phyloP scores from a whole-genome alignment of 2,888 invertebrate genomes.

The Laspeyria flexula region DNA sequence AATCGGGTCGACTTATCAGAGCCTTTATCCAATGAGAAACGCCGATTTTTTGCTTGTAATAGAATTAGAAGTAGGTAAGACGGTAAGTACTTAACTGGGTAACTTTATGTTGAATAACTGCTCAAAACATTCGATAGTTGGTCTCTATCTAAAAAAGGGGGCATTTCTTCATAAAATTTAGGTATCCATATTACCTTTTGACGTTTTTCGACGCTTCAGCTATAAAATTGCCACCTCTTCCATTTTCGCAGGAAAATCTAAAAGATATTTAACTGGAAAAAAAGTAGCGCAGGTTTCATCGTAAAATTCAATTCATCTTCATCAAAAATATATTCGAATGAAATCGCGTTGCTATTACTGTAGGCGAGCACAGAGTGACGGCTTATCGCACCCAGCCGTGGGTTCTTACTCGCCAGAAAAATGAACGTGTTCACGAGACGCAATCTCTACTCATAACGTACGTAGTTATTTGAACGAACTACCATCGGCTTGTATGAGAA shows the following conservation, averaged over 20 bases:
- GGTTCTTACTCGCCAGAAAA: conserved; percentile 39
- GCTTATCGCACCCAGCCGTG: conserved; percentile 42
- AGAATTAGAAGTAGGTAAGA: neutral
- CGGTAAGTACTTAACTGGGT: too few relatives aligned
- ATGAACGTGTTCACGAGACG: conserved; percentile 42
- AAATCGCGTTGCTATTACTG: conserved; percentile 26
- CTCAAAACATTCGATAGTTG: too few relatives aligned
- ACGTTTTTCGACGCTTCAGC: neutral
- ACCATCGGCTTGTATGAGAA: conserved; percentile 21
- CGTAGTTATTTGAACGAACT: conserved; percentile 36
- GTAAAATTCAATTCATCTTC: conserved; percentile 39
- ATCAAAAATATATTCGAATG: conserved; percentile 41
- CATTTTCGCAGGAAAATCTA: neutral
- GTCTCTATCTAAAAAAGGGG: too few relatives aligned
- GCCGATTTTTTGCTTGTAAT: neutral
- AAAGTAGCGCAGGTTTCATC: conserved; percentile 22
- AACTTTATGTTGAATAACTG: too few relatives aligned
- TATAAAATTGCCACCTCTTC: neutral
- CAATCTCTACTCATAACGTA: conserved; percentile 35
- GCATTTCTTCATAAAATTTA: too few relatives aligned
- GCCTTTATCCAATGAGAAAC: neutral
- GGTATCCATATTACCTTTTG: too few relatives aligned
- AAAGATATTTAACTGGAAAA: conserved; percentile 6
- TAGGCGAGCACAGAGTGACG: conserved; percentile 30
- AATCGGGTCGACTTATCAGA: conserved; percentile 2